Percentiles rank a stretch among this genome's conserved stretches.
These are phyloP conservation scores for Anser brachyrhynchus DNA, from an alignment of 2,113 vertebrate genomes.

Conservation along the genomic window DNA sequence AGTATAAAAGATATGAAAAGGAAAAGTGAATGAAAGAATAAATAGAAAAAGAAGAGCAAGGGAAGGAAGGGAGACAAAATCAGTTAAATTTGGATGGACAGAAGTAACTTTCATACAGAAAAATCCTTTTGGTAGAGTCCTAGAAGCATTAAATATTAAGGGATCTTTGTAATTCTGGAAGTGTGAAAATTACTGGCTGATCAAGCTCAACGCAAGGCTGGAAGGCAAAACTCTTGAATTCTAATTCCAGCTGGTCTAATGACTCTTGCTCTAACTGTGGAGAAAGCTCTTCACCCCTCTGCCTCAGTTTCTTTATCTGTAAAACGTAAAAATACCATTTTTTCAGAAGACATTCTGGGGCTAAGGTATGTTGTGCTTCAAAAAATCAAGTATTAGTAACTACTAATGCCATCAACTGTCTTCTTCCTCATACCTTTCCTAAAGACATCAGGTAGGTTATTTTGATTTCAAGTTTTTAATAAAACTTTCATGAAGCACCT, in stretches of 20 bases:
- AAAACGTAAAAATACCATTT: background rate
- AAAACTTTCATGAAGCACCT: background rate
- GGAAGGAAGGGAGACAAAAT: background rate
- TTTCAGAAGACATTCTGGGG: background rate
- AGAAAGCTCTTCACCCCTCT: background rate
- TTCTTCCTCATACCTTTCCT: background rate
- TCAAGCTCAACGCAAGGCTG: background rate
- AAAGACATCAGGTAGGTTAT: background rate
- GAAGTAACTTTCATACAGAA: conserved; percentile 7
- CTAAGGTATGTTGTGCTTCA: background rate
- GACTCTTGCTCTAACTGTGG: background rate
- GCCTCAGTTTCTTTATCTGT: background rate
- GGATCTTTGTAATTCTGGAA: background rate
- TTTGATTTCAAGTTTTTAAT: background rate
- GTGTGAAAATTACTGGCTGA: background rate
- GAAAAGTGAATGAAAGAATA: conserved; percentile 7
- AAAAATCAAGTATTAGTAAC: background rate
- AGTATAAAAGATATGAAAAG: background rate
- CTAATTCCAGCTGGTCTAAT: background rate
- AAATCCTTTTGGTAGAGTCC: background rate
- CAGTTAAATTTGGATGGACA: background rate
- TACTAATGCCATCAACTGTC: background rate
- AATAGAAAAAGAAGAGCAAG: background rate
- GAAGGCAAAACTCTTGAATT: background rate
- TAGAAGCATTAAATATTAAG: conserved; percentile 3